Base-by-base conservation (phyloP, 2,797 vertebrate species). In the Meda fulgida region DNA sequence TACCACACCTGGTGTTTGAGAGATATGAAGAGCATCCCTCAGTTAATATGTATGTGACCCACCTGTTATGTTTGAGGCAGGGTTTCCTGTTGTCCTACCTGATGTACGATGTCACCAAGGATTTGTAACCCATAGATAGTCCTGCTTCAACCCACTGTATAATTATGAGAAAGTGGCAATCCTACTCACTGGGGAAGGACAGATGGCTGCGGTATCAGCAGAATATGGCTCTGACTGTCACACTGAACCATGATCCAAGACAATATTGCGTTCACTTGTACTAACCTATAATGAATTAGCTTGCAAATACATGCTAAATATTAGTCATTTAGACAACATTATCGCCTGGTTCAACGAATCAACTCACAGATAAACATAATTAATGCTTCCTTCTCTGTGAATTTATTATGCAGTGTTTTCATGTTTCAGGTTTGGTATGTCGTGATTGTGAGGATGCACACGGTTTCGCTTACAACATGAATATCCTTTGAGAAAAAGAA, bases 121-220 rank as follows among this genome's bases (percentile, higher is more conserved):
- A 80, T 58, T 19, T n/a, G 82, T 86, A 88, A 88, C 80, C 85
- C 87, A 84, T 89, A 48, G n/a, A 89, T 92, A 92, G 91, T 91
- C 90, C 60, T 23, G 76, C 84, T 83, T 82, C 78, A 89, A 79
- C 63, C 88, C 86, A 85, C 90, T 90, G 90, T 91, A 88, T 91
- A 87, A 91, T 87, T 89, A 89, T 86, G 84, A 92, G 87, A 92
- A 89, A 89, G 87, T 88, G 88, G 88, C 79, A 84, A 83, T 87
- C 76, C 86, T 89, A 87, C 87, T 91, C 73, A 77, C 88, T 88
- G 72, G 80, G 82, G 84, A 83, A 80, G 88, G 89, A 93, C 92
- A 93, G 92, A 94, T 92, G 93, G 90, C 85, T 53, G 87, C 87
- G 90, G 77, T 87, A 89, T 90, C 81, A 88, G 86, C 85, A 89